Percentiles rank a stretch among this genome's conserved stretches.
phyloP scores from a whole-genome alignment of 2,113 vertebrate species.

The Catharus minimus region DNA sequence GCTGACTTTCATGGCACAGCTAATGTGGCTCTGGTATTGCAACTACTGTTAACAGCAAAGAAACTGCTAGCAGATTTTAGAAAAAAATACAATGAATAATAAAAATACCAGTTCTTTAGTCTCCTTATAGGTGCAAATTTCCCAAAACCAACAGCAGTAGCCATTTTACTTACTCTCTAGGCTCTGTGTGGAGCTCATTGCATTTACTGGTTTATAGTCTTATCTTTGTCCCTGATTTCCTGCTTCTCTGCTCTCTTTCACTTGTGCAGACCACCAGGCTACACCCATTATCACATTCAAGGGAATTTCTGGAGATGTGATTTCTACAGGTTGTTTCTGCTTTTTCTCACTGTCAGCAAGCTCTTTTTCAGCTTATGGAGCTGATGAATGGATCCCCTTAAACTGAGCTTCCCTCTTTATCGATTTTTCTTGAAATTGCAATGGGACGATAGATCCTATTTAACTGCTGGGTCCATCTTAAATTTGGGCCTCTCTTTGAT shows the following conservation, averaged over 20 bases:
- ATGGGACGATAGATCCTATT: neutral
- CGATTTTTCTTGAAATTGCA: neutral
- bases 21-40: neutral
- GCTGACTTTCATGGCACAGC: neutral
- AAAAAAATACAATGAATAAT: neutral
- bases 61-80: neutral
- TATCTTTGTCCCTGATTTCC: neutral
- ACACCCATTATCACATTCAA: neutral
- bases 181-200: neutral
- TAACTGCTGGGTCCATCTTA: neutral
- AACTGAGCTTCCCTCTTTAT: neutral
- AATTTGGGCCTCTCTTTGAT: neutral
- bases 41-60: neutral
- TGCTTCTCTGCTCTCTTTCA: conserved; percentile 1
- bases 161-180: neutral
- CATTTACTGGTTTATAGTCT: neutral
- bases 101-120: neutral
- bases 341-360: neutral
- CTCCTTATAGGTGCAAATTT: neutral
- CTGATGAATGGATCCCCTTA: neutral
- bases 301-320: neutral
- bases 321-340: neutral
- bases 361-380: neutral
- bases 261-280: neutral
- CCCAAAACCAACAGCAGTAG: neutral